Evolutionary conservation across 2,797 vertebrate genomes (phyloP), one percentile per base, ranked within the genome.

Genomic region (Phoeniculus purpureus): DNA sequence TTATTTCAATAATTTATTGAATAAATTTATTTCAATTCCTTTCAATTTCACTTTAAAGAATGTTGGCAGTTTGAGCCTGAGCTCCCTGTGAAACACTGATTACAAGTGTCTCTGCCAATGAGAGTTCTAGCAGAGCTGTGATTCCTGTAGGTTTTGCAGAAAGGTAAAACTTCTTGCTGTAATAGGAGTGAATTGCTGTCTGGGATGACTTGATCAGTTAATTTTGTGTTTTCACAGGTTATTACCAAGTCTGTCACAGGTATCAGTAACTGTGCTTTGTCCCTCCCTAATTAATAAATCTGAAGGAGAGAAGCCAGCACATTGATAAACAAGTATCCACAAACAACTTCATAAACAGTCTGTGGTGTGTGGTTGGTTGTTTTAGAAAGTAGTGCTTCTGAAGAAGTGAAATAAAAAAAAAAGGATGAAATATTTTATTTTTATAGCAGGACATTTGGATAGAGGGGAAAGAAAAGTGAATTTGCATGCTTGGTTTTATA

Each of bases 201-300:
- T 73, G 60, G 45, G 65, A 19, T 87, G 31, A 64, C 32, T 81
- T 58, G 40, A 23, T 81, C 27, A 17, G 65, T 89, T 89, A 40
- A 47, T 52, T 81, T 55, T 80, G 56, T 64, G 47, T 73, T 96
- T 92, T 86, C 40, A 19, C 6, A 5, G 61, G 15, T 79, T 88
- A 67, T 90, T 94, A 86, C 68, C 54, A 81, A 72, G 67, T 48
- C 87, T 90, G 59, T 87, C 68, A 55, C 51, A 47, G 52, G 7
- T 58, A 43, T 80, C 23, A 7, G 6, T 73, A 56, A 40, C 54
- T 67, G 45, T 66, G 47, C 65, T 91, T 81, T 90, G 31, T 93
- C 47, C 21, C 85, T 92, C n/a, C 76, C 67, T 64, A 81, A 80
- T 20, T 76, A 5, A 3, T 60, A 52, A 89, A 75, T 32, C 47